A percentile compares a stretch with the other conserved stretches of the same genome.
These are phyloP conservation scores for Acipenser oxyrinchus DNA, from an alignment of 2,797 vertebrate species.

Conservation along the genomic window DNA sequence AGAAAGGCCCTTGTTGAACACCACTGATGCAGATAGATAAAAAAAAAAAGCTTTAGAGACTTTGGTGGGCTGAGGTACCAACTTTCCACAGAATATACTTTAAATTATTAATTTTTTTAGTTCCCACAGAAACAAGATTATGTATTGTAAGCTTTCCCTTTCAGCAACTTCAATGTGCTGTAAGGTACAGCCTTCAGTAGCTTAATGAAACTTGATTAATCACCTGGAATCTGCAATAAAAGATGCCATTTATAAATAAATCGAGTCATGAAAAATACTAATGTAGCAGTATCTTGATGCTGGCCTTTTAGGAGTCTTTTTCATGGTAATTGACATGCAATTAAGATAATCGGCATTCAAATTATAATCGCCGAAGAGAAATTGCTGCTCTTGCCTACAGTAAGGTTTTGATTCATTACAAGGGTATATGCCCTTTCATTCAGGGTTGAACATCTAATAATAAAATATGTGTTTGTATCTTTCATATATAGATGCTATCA, in stretches of 20 bases:
- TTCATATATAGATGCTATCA: neutral
- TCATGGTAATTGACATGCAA: slow-evolving; percentile 12
- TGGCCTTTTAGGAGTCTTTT: slow-evolving; percentile 8
- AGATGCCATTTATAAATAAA: neutral
- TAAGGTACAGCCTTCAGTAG: neutral
- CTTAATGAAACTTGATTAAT: neutral
- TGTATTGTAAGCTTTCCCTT: neutral
- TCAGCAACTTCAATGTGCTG: neutral
- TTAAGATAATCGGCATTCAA: slow-evolving; percentile 12
- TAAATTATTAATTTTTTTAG: neutral
- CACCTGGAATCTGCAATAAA: neutral
- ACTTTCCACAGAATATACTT: neutral
- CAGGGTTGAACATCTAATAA: neutral
- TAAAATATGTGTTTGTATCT: neutral
- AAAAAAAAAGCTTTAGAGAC: neutral
- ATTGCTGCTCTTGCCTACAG: slow-evolving; percentile 12
- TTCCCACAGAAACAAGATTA: neutral
- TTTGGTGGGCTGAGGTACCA: neutral
- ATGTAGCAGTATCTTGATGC: neutral
- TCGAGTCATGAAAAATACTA: neutral
- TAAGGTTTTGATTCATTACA: slow-evolving; percentile 1
- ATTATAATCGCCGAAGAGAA: slow-evolving; percentile 9
- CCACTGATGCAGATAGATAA: neutral
- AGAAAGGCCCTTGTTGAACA: neutral
- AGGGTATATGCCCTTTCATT: neutral